These are phyloP conservation scores for Homarus americanus DNA, from an alignment of 1,140 invertebrate species.

Conservation along the genomic window DNA sequence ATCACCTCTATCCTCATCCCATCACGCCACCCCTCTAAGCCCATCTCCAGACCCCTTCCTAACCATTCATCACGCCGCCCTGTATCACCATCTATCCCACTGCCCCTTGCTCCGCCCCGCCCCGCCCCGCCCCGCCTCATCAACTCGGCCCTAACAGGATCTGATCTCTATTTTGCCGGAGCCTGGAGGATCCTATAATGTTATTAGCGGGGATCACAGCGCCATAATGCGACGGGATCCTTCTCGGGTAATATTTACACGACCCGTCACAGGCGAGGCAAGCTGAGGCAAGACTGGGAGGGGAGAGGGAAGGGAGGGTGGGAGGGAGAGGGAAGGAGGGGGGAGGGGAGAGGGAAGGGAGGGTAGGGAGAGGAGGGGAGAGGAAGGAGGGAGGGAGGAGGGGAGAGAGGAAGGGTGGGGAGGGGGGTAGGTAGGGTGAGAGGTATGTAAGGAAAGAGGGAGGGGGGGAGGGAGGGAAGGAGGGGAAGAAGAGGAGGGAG, in stretches of 20 bases:
- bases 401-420: too few relatives aligned
- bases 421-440: too few relatives aligned
- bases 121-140: not conserved
- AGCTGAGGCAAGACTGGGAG: not conserved
- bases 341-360: not conserved
- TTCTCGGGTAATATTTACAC: constrained; percentile 49
- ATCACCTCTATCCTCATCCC: not conserved
- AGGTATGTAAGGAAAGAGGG: not conserved
- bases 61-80: too few relatives aligned
- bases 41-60: not conserved
- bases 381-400: not conserved
- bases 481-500: not conserved
- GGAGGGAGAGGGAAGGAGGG: not conserved
- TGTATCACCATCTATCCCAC: not conserved
- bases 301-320: not conserved
- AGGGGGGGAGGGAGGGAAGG: not conserved
- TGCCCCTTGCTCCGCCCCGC: not conserved
- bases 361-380: not conserved
- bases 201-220: constrained; percentile 57
- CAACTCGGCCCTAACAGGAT: constrained; percentile 36
- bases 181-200: constrained; percentile 32
- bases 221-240: constrained; percentile 33
- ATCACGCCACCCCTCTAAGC: not conserved
- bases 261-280: not conserved
- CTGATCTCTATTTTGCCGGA: constrained; percentile 37